phyloP scores from a whole-genome alignment of 1,140 invertebrate species.

The Hirudo medicinalis region DNA sequence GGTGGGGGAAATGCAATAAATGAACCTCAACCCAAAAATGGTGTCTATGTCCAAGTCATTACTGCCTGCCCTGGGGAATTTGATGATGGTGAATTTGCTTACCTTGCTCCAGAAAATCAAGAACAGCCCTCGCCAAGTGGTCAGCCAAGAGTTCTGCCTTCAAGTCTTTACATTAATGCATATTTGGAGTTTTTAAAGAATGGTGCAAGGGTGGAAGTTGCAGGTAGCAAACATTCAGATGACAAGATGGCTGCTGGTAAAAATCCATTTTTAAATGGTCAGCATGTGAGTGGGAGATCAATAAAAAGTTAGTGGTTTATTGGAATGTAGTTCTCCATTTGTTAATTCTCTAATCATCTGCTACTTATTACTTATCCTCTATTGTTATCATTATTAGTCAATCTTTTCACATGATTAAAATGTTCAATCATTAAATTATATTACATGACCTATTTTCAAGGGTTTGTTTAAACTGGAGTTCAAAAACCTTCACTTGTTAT shows the following conservation, averaged over 20 bases:
- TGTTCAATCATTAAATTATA: no score
- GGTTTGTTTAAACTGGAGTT: no score
- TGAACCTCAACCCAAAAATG: not conserved
- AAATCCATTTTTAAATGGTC: not conserved
- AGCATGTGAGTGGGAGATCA: no score
- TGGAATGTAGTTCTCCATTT: no score
- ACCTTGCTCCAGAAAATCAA: not conserved
- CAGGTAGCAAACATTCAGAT: not conserved
- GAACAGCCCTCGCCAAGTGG: not conserved
- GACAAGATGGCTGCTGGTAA: not conserved
- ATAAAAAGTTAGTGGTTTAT: no score
- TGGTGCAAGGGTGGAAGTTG: not conserved
- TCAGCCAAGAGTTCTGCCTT: not conserved
- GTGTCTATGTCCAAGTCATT: constrained; percentile 7
- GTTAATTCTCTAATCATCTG: no score
- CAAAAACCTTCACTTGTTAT: not conserved
- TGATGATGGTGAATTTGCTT: constrained; percentile 17
- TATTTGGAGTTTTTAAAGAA: constrained; percentile 13
- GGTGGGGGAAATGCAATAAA: not conserved
- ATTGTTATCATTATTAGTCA: no score
- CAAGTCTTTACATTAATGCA: not conserved
- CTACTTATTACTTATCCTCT: no score
- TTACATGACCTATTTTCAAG: no score
- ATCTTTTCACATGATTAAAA: no score
- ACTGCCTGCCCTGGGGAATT: constrained; percentile 13